Percentiles rank a stretch among this genome's conserved stretches.
phyloP scores from a whole-genome alignment of 1,140 invertebrate species.

The Drosophila watanabei region DNA sequence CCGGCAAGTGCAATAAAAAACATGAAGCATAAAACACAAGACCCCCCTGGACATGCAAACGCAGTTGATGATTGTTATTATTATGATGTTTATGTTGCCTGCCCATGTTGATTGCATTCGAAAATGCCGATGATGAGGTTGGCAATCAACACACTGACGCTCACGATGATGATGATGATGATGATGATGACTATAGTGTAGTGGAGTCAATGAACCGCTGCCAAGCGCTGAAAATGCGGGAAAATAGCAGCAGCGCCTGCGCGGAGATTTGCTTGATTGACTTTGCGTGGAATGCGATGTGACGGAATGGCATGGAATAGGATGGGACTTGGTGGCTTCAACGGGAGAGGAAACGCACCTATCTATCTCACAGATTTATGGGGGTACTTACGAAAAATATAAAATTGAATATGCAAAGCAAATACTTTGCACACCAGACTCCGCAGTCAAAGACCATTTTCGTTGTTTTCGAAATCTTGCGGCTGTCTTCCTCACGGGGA shows the following conservation, averaged over 20 bases:
- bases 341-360: slow-evolving; percentile 15
- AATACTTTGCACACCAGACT: slow-evolving; percentile 90
- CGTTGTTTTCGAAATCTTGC: slow-evolving; percentile 78
- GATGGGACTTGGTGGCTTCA: neutral
- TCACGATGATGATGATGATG: slow-evolving; percentile 49
- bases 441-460: slow-evolving; percentile 87
- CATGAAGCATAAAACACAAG: slow-evolving; percentile 35
- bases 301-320: neutral
- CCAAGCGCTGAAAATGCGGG: slow-evolving; percentile 36
- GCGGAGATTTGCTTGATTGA: slow-evolving; percentile 82
- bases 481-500: slow-evolving; percentile 58
- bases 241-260: slow-evolving; percentile 75
- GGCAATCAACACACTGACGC: slow-evolving; percentile 28
- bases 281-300: slow-evolving; percentile 52
- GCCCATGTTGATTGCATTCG: slow-evolving; percentile 76
- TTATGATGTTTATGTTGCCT: slow-evolving; percentile 75
- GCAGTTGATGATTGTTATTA: slow-evolving; percentile 65
- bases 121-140: slow-evolving; percentile 42
- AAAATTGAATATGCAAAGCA: slow-evolving; percentile 92
- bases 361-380: slow-evolving; percentile 17
- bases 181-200: slow-evolving; percentile 39
- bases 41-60: slow-evolving; percentile 45
- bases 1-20: slow-evolving; percentile 20
- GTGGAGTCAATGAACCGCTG: slow-evolving; percentile 69
- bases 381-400: slow-evolving; percentile 91